Evolutionary conservation across 2,888 invertebrate genomes (phyloP).

Genomic region (Frankliniella fusca): DNA sequence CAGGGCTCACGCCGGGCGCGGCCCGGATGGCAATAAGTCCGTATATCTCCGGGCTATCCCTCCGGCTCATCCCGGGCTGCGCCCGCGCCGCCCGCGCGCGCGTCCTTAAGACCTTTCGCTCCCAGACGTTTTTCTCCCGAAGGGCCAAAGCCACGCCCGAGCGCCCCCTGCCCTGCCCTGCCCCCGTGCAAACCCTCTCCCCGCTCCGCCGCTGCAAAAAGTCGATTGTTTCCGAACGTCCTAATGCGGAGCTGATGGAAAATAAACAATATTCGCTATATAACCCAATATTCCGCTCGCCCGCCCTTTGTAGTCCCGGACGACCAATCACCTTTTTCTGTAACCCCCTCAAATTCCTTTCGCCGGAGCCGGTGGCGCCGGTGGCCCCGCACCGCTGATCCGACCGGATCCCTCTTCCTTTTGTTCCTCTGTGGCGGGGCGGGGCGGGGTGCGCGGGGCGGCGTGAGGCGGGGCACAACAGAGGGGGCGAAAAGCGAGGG

Average conservation of each 20-base stretch:
- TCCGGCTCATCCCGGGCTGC: neutral
- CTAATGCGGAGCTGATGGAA: slow-evolving; percentile 22
- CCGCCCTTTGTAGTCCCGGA: neutral
- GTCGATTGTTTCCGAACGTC: slow-evolving; percentile 9
- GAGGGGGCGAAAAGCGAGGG: no score
- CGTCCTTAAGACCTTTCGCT: neutral
- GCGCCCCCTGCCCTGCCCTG: neutral
- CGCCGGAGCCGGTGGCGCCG: neutral
- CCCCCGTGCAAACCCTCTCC: neutral
- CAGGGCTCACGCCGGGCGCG: no score
- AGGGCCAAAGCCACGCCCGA: neutral
- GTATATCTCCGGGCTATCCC: neutral
- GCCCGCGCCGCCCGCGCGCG: neutral
- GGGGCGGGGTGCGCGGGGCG: no score
- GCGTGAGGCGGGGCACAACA: no score
- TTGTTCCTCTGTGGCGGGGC: neutral
- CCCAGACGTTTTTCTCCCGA: neutral
- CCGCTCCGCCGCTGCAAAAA: neutral
- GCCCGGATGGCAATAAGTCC: neutral
- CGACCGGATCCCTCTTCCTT: neutral
- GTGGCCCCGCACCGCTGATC: neutral
- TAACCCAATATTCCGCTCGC: neutral
- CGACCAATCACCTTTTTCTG: neutral
- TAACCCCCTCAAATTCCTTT: no score
- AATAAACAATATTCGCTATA: slow-evolving; percentile 21